Evolutionary conservation across 2,888 invertebrate genomes (phyloP).

Genomic region (Synanthedon vespiformis): DNA sequence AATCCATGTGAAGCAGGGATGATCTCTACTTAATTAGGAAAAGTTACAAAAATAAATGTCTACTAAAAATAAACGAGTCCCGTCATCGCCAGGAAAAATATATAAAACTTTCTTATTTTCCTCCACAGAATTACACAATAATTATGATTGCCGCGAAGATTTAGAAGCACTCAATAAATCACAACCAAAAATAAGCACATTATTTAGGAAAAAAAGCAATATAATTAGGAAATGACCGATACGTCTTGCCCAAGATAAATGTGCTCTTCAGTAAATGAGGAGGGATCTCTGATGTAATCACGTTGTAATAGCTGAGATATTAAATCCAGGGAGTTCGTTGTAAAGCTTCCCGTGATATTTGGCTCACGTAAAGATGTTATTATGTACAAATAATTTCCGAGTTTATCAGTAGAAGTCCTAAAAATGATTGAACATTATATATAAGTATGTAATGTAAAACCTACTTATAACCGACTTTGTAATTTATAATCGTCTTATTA

Average conservation of each 20-base stretch:
- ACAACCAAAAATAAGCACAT: constrained; percentile 5
- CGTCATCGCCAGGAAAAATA: too few relatives aligned
- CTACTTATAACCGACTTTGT: too few relatives aligned
- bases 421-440: too few relatives aligned
- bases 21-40: too few relatives aligned
- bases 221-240: constrained; percentile 30
- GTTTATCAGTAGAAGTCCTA: too few relatives aligned
- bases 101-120: neutral
- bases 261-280: constrained; percentile 14
- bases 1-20: too few relatives aligned
- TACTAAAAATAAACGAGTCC: too few relatives aligned
- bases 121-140: neutral
- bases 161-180: constrained; percentile 4
- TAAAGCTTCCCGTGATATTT: neutral
- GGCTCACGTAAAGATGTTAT: too few relatives aligned
- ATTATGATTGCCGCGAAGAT: neutral
- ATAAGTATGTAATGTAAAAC: too few relatives aligned
- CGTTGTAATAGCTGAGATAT: constrained; percentile 6
- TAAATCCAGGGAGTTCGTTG: neutral
- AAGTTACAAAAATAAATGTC: too few relatives aligned
- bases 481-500: too few relatives aligned
- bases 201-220: constrained; percentile 13
- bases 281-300: constrained; percentile 10
- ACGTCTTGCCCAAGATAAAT: constrained; percentile 25
- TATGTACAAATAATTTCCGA: too few relatives aligned